phyloP scores from a whole-genome alignment of 2,797 vertebrate species.

The Pelobates cultripes region DNA sequence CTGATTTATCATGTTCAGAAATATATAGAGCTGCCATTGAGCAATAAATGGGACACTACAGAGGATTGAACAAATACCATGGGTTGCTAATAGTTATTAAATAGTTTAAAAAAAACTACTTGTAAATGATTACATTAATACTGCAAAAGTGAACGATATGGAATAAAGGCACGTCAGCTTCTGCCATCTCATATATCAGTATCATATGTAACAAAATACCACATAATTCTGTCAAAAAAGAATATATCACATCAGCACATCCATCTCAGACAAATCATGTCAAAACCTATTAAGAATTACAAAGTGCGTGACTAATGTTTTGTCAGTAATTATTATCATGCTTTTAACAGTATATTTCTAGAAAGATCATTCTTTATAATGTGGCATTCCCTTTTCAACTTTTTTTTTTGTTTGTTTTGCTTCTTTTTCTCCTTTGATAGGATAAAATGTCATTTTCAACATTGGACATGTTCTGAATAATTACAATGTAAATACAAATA shows the following conservation, averaged over 20 bases:
- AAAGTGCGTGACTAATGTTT: slow-evolving; percentile 5
- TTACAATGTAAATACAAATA: not conserved
- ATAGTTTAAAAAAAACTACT: too few relatives aligned
- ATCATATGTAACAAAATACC: not conserved
- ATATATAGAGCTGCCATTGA: too few relatives aligned
- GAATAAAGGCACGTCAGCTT: slow-evolving; percentile 34
- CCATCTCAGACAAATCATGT: not conserved
- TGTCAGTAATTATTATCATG: slow-evolving; percentile 28
- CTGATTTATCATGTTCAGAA: too few relatives aligned
- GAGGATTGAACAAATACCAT: too few relatives aligned
- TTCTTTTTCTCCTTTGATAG: not conserved
- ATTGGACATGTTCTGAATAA: not conserved
- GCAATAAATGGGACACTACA: too few relatives aligned
- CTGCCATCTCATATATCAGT: slow-evolving; percentile 14
- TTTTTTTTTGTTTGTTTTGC: too few relatives aligned
- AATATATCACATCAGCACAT: slow-evolving; percentile 20
- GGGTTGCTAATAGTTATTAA: too few relatives aligned
- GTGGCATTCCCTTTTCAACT: not conserved
- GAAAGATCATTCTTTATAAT: not conserved
- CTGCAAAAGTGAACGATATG: slow-evolving; percentile 9
- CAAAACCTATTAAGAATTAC: slow-evolving; percentile 28
- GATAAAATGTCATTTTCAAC: not conserved
- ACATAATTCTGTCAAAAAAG: not conserved
- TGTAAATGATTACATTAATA: too few relatives aligned
- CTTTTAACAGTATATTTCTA: slow-evolving; percentile 15